Evolutionary conservation across 2,113 vertebrate species (phyloP), one percentile per base, ranked within the genome.

Genomic region (Calyptommatus sinebrachiatus): DNA sequence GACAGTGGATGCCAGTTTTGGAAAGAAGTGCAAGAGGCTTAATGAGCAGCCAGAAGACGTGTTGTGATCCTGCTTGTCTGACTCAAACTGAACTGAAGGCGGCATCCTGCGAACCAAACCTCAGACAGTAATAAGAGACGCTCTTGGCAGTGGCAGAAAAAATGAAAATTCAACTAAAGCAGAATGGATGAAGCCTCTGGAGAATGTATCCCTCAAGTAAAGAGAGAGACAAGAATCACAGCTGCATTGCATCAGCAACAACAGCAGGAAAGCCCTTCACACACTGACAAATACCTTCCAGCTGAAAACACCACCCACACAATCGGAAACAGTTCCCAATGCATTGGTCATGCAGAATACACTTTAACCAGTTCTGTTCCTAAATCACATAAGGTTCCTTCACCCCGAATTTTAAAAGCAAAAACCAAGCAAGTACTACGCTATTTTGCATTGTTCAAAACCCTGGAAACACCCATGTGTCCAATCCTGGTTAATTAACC

Each of bases 251-350:
- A 88, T 91, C 83, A 88, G 82, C 67, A 85, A 60, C 75, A 83
- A 65, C 65, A 79, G 66, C 53, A 48, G 66, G 67, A 80, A 80
- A 82, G 87, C 88, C 87, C 77, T 88, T 88, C 83, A 87, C 67
- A 78, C 80, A 84, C 78, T 86, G 87, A 84, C 80, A 91, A 91
- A 92, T 89, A 90, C 81, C 91, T 92, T 90, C 85, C 87, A 85
- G 90, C 79, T 91, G 89, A 91, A 89, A 84, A 84, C 69, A 83
- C 88, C 91, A 87, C 91, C 91, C 92, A 88, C 90, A 84, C 72
- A 76, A 83, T 71, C 78, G 76, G 69, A 88, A 87, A 90, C 84
- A 53, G 24, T 79, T 74, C 65, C 84, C 84, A 79, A 83, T 82
- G 60, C 87, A 82, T 76, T 79, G 76, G 85, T 86, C 78, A 81